Percentiles rank a stretch among this genome's conserved stretches.
These are phyloP conservation scores for Cerastis leucographa DNA, from an alignment of 2,888 invertebrate species.

Conservation along the genomic window DNA sequence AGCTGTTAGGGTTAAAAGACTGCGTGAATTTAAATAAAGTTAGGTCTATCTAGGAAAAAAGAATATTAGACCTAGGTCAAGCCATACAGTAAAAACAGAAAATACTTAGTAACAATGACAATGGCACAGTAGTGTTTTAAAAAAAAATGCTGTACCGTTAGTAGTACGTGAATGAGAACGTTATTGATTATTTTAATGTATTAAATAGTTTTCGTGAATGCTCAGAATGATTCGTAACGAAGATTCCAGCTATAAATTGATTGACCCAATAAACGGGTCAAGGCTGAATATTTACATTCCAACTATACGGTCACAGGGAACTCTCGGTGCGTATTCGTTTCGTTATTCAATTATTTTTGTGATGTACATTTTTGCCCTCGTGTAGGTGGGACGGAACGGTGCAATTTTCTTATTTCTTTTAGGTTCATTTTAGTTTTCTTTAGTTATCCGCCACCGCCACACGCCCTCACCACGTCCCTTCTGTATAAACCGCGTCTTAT, in stretches of 20 bases:
- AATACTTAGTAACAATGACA: neutral
- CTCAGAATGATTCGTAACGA: neutral
- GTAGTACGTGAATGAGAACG: neutral
- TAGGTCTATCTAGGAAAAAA: neutral
- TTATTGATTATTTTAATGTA: neutral
- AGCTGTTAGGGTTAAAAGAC: neutral
- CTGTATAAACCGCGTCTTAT: too few relatives aligned
- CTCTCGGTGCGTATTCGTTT: neutral
- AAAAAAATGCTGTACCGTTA: neutral
- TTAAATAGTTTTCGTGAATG: neutral
- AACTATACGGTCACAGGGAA: slow-evolving; percentile 12
- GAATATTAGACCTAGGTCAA: neutral
- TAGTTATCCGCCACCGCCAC: too few relatives aligned
- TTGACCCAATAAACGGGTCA: slow-evolving; percentile 1
- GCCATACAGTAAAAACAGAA: neutral
- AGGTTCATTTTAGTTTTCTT: too few relatives aligned
- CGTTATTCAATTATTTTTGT: neutral
- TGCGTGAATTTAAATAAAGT: neutral
- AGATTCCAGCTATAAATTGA: neutral
- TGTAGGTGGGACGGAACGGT: neutral
- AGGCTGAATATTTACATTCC: neutral
- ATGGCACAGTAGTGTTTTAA: neutral
- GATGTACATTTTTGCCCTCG: slow-evolving; percentile 17
- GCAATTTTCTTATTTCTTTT: slow-evolving; percentile 21
- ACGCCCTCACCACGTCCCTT: too few relatives aligned